Percentiles rank a stretch among this genome's conserved stretches.
These are phyloP conservation scores for Mus musculus DNA, from an alignment of 2,113 vertebrate species.

Conservation along the genomic window DNA sequence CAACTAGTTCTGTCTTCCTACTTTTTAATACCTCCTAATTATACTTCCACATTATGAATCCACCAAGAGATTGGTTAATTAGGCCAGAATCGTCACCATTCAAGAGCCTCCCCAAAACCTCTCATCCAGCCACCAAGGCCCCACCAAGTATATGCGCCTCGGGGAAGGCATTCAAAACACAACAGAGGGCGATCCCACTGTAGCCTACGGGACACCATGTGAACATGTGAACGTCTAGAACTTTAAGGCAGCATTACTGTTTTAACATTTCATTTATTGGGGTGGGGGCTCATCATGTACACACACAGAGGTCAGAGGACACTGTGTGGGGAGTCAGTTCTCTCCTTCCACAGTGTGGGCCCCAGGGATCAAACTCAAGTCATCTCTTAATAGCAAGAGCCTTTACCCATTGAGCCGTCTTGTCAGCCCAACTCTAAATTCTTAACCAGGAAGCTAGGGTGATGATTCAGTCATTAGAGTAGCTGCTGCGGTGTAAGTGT, in stretches of 20 bases:
- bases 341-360: background rate
- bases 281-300: background rate
- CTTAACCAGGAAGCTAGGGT: background rate
- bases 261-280: background rate
- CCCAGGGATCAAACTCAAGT: background rate
- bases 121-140: background rate
- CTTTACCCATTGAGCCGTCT: background rate
- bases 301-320: background rate
- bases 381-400: background rate
- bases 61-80: background rate
- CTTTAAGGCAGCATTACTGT: too few species aligned
- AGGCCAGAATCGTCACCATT: background rate
- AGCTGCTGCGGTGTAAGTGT: too few species aligned
- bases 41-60: background rate
- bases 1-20: background rate
- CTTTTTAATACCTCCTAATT: background rate
- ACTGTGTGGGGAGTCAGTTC: background rate
- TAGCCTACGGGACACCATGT: background rate
- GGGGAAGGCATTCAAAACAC: background rate
- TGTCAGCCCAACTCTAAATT: background rate
- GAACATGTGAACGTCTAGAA: background rate
- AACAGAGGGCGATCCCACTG: too few species aligned
- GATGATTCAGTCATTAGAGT: background rate
- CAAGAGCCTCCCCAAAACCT: background rate
- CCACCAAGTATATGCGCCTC: background rate